Evolutionary conservation across 2,888 invertebrate species (phyloP), one percentile per base, ranked within the genome.

Genomic region (Metellina segmentata): DNA sequence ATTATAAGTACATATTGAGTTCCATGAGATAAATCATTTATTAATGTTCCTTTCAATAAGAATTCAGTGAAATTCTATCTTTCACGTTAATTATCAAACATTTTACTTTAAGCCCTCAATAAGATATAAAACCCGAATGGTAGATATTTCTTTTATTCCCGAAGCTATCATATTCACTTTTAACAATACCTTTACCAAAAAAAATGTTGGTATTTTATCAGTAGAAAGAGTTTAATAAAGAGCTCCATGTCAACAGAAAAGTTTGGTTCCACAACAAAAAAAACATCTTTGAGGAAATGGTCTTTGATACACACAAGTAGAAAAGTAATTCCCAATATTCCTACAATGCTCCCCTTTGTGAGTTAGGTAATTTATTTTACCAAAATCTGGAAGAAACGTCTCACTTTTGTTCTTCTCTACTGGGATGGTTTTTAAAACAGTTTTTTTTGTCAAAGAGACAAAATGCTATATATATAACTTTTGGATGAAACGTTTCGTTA

Each of bases 401-500:
- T 34, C 61, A 4, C 13, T 61, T 61, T 61, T 6, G 1, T 61
- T 61, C 61, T 13, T 61, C 6, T 61, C 61, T 61, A 11, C 61
- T 11, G 13, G 13, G 13, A 13, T 13, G 61, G 6, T 61, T 61
- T 34, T 61, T 1, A 61, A 61, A 61, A 61, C 6, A 61, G 61
- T 61, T 61, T 61, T 34, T 34, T 34, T 61, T 61, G 6, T 61
- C 61, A 61, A 61, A 61, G 61, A 61, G 11, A 61, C 61, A 61
- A 61, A 34, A 61, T 61, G 61, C 6, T 11, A 61, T 61, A 61
- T 1, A 61, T 61, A 6, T 61, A 61, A 61, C 61, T 13, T 61
- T 61, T 61, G 1, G 61, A 11, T n/a, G 8, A 77, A 7, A 77
- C 49, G 77, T 77, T 77, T 77, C 77, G 77, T 77, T 77, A 49